These are phyloP conservation scores for Odontomachus brunneus DNA, from an alignment of 1,140 invertebrate species.

Conservation along the genomic window DNA sequence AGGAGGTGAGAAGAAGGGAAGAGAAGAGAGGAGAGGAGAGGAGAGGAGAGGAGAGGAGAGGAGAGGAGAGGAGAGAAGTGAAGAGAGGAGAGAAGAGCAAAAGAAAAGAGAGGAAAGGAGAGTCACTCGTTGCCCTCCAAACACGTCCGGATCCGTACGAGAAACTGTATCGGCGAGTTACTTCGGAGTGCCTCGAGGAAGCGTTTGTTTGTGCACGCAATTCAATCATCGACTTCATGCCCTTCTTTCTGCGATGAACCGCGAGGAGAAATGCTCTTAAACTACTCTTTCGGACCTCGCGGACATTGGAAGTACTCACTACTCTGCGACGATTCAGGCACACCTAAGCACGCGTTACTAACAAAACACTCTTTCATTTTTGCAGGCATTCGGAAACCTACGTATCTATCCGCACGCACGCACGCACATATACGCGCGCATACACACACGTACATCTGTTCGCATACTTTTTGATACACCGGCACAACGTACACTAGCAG, in stretches of 20 bases:
- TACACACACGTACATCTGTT: not conserved
- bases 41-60: not conserved
- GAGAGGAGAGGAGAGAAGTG: not conserved
- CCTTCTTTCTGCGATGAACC: not conserved
- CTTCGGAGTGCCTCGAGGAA: slow-evolving; percentile 33
- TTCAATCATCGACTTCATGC: slow-evolving; percentile 48
- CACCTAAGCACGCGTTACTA: slow-evolving; percentile 42
- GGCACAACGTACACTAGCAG: slow-evolving; percentile 49
- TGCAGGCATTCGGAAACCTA: not conserved
- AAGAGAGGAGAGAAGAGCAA: not conserved
- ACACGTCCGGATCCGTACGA: slow-evolving; percentile 15
- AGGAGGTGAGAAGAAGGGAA: not conserved
- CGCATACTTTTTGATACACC: slow-evolving; percentile 47
- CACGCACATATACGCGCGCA: not conserved
- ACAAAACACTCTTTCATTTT: slow-evolving; percentile 23
- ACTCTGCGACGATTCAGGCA: slow-evolving; percentile 52
- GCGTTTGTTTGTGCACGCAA: slow-evolving; percentile 47
- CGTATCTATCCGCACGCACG: not conserved
- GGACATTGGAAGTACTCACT: slow-evolving; percentile 37
- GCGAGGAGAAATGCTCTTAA: not conserved
- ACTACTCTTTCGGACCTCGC: slow-evolving; percentile 12
- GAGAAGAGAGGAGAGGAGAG: too few relatives aligned
- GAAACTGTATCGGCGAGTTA: slow-evolving; percentile 14
- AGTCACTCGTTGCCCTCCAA: not conserved
- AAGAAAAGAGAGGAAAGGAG: not conserved